phyloP scores from a whole-genome alignment of 2,113 vertebrate species.

The Aepyceros melampus region DNA sequence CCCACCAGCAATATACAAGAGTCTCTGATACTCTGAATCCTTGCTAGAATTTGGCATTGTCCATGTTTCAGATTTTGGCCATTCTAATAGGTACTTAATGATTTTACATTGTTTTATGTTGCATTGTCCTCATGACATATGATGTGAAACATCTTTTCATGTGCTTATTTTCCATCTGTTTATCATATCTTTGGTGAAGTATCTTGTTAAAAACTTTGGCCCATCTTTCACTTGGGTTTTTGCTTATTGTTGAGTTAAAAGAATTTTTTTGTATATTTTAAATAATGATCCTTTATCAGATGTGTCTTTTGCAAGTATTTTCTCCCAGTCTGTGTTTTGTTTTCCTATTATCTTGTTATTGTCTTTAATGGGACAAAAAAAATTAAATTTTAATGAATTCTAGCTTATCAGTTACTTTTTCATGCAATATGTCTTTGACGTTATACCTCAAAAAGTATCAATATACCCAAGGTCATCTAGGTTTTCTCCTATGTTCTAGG shows the following conservation, averaged over 20 bases:
- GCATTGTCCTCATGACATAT: not conserved
- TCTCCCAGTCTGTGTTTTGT: not conserved
- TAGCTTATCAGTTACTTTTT: not conserved
- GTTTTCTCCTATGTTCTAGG: not conserved
- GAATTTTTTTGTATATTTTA: not conserved
- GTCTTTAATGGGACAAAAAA: not conserved
- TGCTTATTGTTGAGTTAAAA: not conserved
- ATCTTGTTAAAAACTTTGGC: not conserved
- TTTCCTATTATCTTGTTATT: not conserved
- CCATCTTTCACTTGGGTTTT: not conserved
- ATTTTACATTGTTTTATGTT: not conserved
- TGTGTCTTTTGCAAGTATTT: not conserved
- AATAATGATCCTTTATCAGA: not conserved
- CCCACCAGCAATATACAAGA: not conserved
- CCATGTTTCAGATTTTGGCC: not conserved
- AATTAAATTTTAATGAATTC: not conserved
- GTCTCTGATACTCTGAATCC: not conserved
- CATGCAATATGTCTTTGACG: not conserved
- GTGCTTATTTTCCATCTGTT: not conserved
- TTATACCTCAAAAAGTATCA: not conserved
- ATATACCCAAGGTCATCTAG: not conserved
- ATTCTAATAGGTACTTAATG: not conserved
- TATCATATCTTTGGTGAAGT: not conserved
- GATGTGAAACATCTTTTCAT: not conserved
- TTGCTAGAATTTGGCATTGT: not conserved